Evolutionary conservation across 2,888 invertebrate genomes (phyloP).

Genomic region (Drosophila barbarae): DNA sequence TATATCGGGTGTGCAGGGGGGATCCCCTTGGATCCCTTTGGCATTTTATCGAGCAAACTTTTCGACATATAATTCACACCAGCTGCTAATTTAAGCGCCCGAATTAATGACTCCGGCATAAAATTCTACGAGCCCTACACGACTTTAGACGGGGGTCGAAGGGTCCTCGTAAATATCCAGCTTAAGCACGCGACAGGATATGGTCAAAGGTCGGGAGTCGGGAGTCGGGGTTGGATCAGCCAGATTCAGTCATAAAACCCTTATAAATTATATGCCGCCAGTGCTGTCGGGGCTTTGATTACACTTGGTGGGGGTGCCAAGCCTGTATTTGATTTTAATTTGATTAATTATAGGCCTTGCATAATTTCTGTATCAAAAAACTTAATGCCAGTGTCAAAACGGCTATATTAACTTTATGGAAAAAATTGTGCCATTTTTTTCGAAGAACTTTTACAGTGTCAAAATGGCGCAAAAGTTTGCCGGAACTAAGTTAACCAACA

Average conservation of each 20-base stretch:
- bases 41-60: slow-evolving; percentile 73
- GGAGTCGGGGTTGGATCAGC: slow-evolving; percentile 13
- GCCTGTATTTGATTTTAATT: slow-evolving; percentile 18
- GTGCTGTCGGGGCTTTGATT: slow-evolving; percentile 9
- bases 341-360: slow-evolving; percentile 12
- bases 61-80: slow-evolving; percentile 68
- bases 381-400: slow-evolving; percentile 2
- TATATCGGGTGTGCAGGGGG: slow-evolving; percentile 8
- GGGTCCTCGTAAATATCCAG: slow-evolving; percentile 23
- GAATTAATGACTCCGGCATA: slow-evolving; percentile 62
- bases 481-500: slow-evolving; percentile 18
- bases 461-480: slow-evolving; percentile 10
- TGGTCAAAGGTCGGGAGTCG: slow-evolving; percentile 37
- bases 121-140: slow-evolving; percentile 43
- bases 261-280: slow-evolving; percentile 25
- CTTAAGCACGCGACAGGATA: slow-evolving; percentile 32
- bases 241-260: slow-evolving; percentile 38
- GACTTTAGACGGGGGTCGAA: slow-evolving; percentile 21
- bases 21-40: neutral
- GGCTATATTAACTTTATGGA: neutral
- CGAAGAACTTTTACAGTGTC: slow-evolving; percentile 17
- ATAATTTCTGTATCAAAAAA: slow-evolving; percentile 1
- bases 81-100: slow-evolving; percentile 71
- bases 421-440: neutral
- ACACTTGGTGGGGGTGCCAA: slow-evolving; percentile 3